Base-by-base conservation (phyloP, 2,888 invertebrate genomes). In the Sipha maydis region DNA sequence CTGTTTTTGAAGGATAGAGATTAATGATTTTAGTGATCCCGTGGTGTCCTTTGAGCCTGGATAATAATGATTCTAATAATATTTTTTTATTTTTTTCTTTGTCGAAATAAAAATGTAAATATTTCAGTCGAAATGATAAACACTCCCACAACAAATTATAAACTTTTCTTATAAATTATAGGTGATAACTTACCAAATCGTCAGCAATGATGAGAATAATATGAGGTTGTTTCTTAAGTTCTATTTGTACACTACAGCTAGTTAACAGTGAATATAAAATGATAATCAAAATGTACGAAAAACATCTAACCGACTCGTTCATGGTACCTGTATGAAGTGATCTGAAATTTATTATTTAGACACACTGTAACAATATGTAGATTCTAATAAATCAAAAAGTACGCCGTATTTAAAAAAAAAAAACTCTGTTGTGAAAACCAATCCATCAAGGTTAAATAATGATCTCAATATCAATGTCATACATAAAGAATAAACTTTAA, bases 181-280 rank as follows among this genome's bases (percentile, higher is more conserved):
- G 28, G 3, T 19, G n/a, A 38, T 8, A 34, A 89, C 89, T 89
- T 19, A 89, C 89, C 67, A 89, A 78, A 83, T 89, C 89, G 25
- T 89, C 89, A 38, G 89, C 89, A n/a, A 89, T n/a, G 8, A 89
- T 89, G 25, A 89, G 38, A 41, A 89, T 54, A 21, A 89, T 89
- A 67, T 89, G 83, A 34, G 89, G 89, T 34, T 69, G 89, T 11
- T 89, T 83, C 21, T 80, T 86, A 17, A 73, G 14, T 38, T 21
- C 80, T 61, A 19, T 73, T 86, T 75, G 38, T 21, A n/a, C 17
- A 54, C 21, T 38, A 54, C 86, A 80, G 7, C 21, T 11, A 11
- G 80, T 75, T 31, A 86, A 31, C 2, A 41, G 3, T 25, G 25
- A 31, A 25, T 2, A 67, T 25, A n/a, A 31, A 77, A 77, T 48